Evolutionary conservation across 2,888 invertebrate species (phyloP), one percentile per base, ranked within the genome.

Genomic region (Thalpophila matura): DNA sequence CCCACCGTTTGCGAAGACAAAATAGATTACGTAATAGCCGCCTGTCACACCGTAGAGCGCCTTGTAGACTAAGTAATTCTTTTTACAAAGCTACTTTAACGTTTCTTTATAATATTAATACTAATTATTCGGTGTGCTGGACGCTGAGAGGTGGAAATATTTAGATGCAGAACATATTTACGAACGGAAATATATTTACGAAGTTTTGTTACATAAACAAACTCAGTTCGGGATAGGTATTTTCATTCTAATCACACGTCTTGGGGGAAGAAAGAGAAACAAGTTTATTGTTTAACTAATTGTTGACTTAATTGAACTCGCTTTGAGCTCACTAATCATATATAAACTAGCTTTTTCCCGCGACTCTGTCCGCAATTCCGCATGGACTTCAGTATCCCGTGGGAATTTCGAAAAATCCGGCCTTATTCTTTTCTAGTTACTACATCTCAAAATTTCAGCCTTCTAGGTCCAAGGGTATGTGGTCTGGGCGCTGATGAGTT

Each of bases 21-120:
- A 87, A 81, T 81, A 84, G 80, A 85, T 87, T 84, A 84, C 73
- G 62, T 75, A 59, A 68, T 59, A 57, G 71, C 50, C 59, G 59
- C 47, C 46, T 69, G 60, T 70, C 61, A 72, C 59, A 63, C 57
- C 47, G 61, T 68, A 58, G 62, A 42, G 60, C 42, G 14, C 58
- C 40, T 51, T 63, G 66, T 59, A 70, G 57, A 75, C 72, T 33
- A 47, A 56, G 20, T 33, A 56, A 59, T 42, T 58, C 38, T 54
- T 49, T 49, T 47, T 49, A 51, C 59, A 57, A 59, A 45, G 49
- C 29, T 55, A 26, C 43, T 66, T 50, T 29, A 29, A 60, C 69
- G 61, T 43, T 67, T 59, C 20, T 33, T 58, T 63, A 24, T 35
- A 37, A n/a, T 27, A 43, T 54, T 38, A 7, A 35, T 59, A 31